Conservation (phyloP, 2,888 invertebrate species). For the Leptogaster cylindrica region DNA sequence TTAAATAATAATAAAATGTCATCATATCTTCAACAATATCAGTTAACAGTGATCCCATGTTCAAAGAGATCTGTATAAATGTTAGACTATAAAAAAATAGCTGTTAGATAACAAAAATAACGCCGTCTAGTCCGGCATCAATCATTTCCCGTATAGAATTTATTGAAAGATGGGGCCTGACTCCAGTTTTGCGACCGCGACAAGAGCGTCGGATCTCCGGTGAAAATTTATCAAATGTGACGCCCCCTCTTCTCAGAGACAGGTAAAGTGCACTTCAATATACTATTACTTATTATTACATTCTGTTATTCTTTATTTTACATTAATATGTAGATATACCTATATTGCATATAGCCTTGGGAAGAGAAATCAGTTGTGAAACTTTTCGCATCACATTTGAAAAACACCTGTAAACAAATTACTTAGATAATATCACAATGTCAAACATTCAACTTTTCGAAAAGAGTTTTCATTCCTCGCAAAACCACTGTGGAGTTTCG, state of each 20-base stretch:
- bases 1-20: slow-evolving; percentile 17
- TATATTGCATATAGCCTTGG: no score
- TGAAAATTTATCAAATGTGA: slow-evolving; percentile 62
- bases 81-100: slow-evolving; percentile 34
- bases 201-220: slow-evolving; percentile 85
- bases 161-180: slow-evolving; percentile 97
- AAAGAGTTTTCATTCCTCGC: no score
- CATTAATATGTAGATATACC: no score
- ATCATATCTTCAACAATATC: slow-evolving; percentile 38
- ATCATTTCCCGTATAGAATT: slow-evolving; percentile 96
- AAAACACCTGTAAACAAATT: no score
- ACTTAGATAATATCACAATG: no score
- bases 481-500: no score
- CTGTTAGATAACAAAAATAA: slow-evolving; percentile 46
- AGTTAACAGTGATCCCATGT: slow-evolving; percentile 36
- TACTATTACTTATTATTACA: no score
- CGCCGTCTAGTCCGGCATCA: slow-evolving; percentile 57
- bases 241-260: slow-evolving; percentile 64
- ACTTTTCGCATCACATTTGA: no score
- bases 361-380: no score
- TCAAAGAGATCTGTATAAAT: slow-evolving; percentile 35
- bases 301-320: no score
- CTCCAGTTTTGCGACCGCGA: slow-evolving; percentile 96
- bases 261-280: no score
- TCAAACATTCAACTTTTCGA: no score